A percentile compares a stretch with the other conserved stretches of the same genome.
phyloP scores from a whole-genome alignment of 2,888 invertebrate species.

The Nomada goodeniana region DNA sequence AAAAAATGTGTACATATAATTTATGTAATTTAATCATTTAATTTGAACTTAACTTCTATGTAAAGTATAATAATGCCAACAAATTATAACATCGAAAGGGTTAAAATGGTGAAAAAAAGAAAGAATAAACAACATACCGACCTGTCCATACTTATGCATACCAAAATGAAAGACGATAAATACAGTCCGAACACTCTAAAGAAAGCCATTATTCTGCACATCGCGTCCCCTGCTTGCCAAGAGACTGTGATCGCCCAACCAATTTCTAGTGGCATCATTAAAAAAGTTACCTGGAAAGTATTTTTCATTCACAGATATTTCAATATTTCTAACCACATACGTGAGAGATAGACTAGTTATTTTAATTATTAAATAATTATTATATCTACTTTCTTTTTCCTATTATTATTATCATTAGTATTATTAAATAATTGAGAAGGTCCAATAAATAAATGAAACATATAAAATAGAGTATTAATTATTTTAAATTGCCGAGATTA shows the following conservation, averaged over 20 bases:
- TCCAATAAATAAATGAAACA: too few relatives aligned
- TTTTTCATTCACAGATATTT: background rate
- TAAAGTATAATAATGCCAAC: background rate
- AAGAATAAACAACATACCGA: constrained; percentile 81
- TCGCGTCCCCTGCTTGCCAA: constrained; percentile 93
- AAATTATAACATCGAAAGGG: background rate
- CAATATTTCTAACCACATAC: background rate
- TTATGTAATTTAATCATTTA: background rate
- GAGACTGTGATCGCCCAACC: constrained; percentile 94
- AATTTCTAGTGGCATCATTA: constrained; percentile 96
- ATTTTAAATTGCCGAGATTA: too few relatives aligned
- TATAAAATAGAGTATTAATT: too few relatives aligned
- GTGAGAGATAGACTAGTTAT: background rate
- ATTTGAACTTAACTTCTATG: background rate
- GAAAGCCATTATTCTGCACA: constrained; percentile 95
- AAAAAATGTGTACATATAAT: too few relatives aligned
- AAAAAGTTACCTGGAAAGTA: constrained; percentile 89
- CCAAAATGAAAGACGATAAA: constrained; percentile 93
- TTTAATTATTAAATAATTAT: background rate
- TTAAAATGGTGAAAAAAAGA: background rate
- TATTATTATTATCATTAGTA: too few relatives aligned
- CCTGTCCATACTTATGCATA: constrained; percentile 96
- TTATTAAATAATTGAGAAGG: too few relatives aligned
- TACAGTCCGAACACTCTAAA: constrained; percentile 94
- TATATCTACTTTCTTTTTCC: too few relatives aligned